Evolutionary conservation across 2,888 invertebrate genomes (phyloP).

Genomic region (Dinocampus coccinellae): DNA sequence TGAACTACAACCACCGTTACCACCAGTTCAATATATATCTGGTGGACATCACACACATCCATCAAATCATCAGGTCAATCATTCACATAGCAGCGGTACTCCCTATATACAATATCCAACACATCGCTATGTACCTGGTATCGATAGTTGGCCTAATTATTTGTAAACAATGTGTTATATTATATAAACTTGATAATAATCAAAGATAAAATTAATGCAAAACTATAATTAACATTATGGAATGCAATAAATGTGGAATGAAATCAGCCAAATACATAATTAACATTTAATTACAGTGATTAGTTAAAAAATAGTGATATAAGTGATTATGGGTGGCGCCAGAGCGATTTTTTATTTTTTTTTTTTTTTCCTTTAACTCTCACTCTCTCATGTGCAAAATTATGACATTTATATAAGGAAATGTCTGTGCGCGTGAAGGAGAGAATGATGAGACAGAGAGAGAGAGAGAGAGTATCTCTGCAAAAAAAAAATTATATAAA

Average conservation of each 20-base stretch:
- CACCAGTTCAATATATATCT: constrained; percentile 63
- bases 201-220: not conserved
- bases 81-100: constrained; percentile 51
- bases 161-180: constrained; percentile 26
- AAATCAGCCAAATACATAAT: constrained; percentile 56
- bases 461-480: not conserved
- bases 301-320: constrained; percentile 24
- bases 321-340: constrained; percentile 23
- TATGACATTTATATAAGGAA: not conserved
- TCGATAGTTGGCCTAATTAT: constrained; percentile 58
- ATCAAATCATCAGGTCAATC: constrained; percentile 69
- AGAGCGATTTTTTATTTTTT: constrained; percentile 17
- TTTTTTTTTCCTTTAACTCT: too few relatives aligned
- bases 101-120: constrained; percentile 63
- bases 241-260: not conserved
- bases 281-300: constrained; percentile 49
- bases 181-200: not conserved
- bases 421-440: constrained; percentile 3
- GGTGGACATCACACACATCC: constrained; percentile 63
- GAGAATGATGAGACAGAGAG: too few relatives aligned
- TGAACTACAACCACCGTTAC: constrained; percentile 66
- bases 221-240: not conserved
- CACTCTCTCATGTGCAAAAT: not conserved
- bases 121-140: constrained; percentile 65
- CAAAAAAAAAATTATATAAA: constrained; percentile 4